Evolutionary conservation across 1,140 invertebrate species (phyloP).

Genomic region (Nasonia giraulti): DNA sequence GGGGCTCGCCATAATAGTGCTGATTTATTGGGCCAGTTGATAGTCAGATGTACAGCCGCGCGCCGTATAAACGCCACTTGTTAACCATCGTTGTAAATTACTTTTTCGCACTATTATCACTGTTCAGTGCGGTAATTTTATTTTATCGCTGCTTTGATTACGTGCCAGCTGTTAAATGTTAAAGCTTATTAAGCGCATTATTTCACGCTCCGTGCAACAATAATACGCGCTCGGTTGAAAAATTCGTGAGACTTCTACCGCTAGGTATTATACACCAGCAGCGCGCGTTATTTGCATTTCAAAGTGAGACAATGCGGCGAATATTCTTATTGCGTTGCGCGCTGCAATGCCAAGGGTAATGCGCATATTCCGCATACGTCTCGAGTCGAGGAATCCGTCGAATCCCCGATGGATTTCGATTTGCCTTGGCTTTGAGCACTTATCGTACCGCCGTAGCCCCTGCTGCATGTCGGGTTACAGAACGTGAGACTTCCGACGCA

Average conservation of each 20-base stretch:
- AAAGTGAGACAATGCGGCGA: neutral
- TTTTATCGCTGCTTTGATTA: neutral
- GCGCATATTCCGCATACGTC: conserved; percentile 4
- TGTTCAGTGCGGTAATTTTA: neutral
- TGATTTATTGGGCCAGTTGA: neutral
- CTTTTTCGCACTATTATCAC: neutral
- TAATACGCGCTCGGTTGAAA: no score
- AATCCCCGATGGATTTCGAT: neutral
- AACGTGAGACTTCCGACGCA: neutral
- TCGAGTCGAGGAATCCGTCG: neutral
- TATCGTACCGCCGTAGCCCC: neutral
- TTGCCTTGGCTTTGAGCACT: neutral
- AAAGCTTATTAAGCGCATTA: no score
- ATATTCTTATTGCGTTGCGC: neutral
- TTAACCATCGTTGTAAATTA: neutral
- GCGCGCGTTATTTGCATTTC: neutral
- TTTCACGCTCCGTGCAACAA: no score
- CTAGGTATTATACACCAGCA: no score
- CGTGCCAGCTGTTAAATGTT: neutral
- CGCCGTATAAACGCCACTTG: neutral
- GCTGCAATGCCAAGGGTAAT: conserved; percentile 1
- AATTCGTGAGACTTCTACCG: no score
- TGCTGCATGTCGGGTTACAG: neutral
- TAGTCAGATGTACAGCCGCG: neutral
- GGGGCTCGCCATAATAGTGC: neutral